These are phyloP conservation scores for Orthosia gothica DNA, from an alignment of 2,888 invertebrate genomes.

Conservation along the genomic window DNA sequence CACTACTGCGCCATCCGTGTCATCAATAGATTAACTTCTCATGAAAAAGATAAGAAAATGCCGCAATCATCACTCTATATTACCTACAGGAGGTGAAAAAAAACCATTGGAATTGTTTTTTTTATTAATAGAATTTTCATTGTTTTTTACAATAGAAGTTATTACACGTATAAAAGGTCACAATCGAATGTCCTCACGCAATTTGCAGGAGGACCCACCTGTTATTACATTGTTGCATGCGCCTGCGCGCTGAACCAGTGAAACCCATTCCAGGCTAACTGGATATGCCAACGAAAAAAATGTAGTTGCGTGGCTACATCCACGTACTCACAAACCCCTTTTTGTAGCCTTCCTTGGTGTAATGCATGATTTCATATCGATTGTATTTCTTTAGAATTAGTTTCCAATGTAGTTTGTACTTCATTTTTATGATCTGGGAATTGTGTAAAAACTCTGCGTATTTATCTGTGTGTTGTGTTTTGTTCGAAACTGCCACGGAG, in stretches of 20 bases:
- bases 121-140: neutral
- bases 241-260: conserved; percentile 50
- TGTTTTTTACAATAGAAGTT: neutral
- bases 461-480: conserved; percentile 22
- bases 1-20: no score
- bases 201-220: neutral
- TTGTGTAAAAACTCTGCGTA: conserved; percentile 35
- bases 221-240: conserved; percentile 24
- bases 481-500: conserved; percentile 25
- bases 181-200: conserved; percentile 7
- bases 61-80: no score
- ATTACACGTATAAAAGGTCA: neutral
- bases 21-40: no score
- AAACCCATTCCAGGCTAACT: conserved; percentile 45
- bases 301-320: conserved; percentile 44
- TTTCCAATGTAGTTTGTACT: conserved; percentile 34
- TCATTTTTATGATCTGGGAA: conserved; percentile 65
- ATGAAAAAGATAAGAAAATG: no score
- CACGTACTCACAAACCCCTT: conserved; percentile 43
- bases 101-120: neutral
- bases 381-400: conserved; percentile 53
- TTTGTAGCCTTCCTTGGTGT: conserved; percentile 41
- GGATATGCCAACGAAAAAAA: conserved; percentile 46
- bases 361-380: conserved; percentile 61
- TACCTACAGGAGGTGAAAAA: no score